A percentile compares a stretch with the other conserved stretches of the same genome.
Evolutionary conservation across 2,797 vertebrate genomes (phyloP).

Genomic region (Bovichtus variegatus): DNA sequence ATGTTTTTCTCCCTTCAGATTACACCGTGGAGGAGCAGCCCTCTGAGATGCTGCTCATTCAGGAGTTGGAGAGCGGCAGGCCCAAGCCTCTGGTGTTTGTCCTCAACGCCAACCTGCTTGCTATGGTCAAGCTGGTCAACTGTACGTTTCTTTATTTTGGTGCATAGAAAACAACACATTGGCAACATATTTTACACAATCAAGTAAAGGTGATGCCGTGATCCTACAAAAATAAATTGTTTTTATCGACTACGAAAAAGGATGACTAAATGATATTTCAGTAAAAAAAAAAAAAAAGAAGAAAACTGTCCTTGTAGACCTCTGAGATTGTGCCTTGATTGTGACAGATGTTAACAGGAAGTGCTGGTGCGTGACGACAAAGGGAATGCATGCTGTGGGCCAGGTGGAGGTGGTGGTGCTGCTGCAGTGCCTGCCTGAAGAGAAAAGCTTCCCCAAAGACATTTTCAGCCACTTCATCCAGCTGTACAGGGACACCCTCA

Average conservation of each 20-base stretch:
- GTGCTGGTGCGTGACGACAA: slow-evolving; percentile 98
- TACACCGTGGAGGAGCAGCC: slow-evolving; percentile 98
- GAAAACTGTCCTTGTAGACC: background rate
- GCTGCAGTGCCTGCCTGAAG: slow-evolving; percentile 96
- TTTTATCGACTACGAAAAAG: background rate
- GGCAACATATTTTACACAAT: background rate
- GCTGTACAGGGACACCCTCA: slow-evolving; percentile 94
- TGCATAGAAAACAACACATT: background rate
- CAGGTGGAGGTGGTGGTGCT: slow-evolving; percentile 96
- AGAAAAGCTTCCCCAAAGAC: slow-evolving; percentile 97
- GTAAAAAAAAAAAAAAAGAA: no score
- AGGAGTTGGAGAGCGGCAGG: slow-evolving; percentile 94
- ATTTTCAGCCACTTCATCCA: slow-evolving; percentile 98
- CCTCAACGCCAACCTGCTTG: slow-evolving; percentile 97
- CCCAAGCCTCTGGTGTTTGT: slow-evolving; percentile 97
- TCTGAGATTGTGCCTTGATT: slow-evolving; percentile 29
- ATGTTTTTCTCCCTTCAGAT: slow-evolving; percentile 80
- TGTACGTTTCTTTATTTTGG: slow-evolving; percentile 81
- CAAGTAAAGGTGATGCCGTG: background rate
- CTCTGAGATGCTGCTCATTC: slow-evolving; percentile 94
- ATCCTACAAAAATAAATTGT: background rate
- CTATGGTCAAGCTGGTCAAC: slow-evolving; percentile 99
- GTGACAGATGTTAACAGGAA: slow-evolving; percentile 95
- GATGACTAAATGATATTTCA: background rate
- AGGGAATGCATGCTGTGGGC: slow-evolving; percentile 98